These are phyloP conservation scores for Anableps anableps DNA, from an alignment of 2,797 vertebrate genomes.

Conservation along the genomic window DNA sequence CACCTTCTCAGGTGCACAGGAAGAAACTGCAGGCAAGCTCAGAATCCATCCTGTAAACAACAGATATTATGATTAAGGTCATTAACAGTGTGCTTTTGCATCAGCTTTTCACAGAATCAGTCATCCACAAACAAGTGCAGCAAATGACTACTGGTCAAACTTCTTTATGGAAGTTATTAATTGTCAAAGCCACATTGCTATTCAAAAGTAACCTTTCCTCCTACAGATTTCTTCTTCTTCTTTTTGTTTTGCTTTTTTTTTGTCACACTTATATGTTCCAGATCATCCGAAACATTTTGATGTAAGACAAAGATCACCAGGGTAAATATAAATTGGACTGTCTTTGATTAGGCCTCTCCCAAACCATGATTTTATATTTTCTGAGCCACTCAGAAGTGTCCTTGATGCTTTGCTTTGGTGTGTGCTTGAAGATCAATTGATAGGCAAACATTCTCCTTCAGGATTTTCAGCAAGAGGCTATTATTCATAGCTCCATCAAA, in stretches of 20 bases:
- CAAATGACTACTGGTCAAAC: neutral
- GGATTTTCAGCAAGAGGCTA: neutral
- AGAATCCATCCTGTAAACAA: neutral
- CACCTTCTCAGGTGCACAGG: neutral
- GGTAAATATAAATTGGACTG: neutral
- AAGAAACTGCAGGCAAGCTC: neutral
- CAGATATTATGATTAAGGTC: neutral
- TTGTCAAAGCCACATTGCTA: neutral
- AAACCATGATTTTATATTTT: neutral
- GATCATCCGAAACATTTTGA: neutral
- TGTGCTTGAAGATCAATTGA: neutral
- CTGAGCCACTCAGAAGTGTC: neutral
- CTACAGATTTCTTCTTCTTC: neutral
- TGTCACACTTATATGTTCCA: neutral
- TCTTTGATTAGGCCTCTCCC: neutral
- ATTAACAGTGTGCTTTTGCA: neutral
- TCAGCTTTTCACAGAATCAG: neutral
- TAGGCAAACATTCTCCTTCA: neutral
- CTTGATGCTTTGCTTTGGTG: neutral
- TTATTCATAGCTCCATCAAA: neutral
- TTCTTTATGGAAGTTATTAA: neutral
- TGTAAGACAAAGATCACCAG: neutral
- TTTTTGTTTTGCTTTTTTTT: too few relatives aligned
- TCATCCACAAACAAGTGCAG: neutral
- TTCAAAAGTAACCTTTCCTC: neutral